These are phyloP conservation scores for Alethe castanea DNA, from an alignment of 2,113 vertebrate genomes.

Conservation along the genomic window DNA sequence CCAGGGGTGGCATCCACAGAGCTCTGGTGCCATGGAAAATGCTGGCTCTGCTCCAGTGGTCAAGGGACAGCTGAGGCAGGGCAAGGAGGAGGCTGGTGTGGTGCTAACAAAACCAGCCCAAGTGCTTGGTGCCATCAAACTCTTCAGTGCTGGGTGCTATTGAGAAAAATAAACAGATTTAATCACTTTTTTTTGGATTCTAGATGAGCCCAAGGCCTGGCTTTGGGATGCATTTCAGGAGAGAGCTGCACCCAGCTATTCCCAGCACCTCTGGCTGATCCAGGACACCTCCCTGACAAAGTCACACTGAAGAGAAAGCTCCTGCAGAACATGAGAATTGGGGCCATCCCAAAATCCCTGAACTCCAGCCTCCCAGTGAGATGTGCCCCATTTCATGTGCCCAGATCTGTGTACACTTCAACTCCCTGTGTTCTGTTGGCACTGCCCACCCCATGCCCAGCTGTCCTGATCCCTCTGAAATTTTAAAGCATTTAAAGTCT, in stretches of 20 bases:
- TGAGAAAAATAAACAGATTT: background rate
- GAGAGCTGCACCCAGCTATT: background rate
- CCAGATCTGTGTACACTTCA: background rate
- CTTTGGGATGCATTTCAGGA: no score
- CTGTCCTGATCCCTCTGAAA: background rate
- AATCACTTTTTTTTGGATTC: accelerated
- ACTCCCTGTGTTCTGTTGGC: background rate
- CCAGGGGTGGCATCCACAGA: background rate
- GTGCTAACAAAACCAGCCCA: background rate
- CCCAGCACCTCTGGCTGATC: background rate
- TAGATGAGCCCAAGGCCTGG: background rate
- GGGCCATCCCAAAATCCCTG: background rate
- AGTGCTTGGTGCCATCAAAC: background rate
- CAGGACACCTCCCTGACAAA: background rate
- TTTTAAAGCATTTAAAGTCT: background rate
- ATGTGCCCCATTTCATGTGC: accelerated
- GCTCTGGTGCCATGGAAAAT: background rate
- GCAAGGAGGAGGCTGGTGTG: background rate
- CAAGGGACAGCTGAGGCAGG: background rate
- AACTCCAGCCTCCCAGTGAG: background rate
- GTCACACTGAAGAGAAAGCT: background rate
- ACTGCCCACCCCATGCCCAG: background rate
- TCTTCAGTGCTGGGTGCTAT: background rate
- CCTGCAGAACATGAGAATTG: background rate
- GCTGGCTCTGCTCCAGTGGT: background rate